Evolutionary conservation across 2,888 invertebrate species (phyloP).

Genomic region (Cabera pusaria): DNA sequence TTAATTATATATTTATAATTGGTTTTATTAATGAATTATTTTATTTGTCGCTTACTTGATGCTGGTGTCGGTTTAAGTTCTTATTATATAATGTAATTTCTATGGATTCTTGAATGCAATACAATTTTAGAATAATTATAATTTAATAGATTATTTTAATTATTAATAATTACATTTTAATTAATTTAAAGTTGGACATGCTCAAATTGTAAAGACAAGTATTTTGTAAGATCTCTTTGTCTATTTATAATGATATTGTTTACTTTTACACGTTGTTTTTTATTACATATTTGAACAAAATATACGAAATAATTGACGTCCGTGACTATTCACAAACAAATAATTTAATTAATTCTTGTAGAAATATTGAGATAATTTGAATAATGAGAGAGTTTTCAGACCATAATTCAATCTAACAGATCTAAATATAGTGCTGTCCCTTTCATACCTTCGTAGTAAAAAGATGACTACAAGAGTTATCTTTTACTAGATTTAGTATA

Average conservation of each 20-base stretch:
- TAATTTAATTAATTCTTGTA: too few relatives aligned
- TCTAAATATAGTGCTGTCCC: too few relatives aligned
- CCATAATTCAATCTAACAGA: too few relatives aligned
- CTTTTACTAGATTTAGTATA: too few relatives aligned
- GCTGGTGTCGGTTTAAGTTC: conserved; percentile 35
- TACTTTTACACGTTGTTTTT: conserved; percentile 30
- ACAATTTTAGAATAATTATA: conserved; percentile 31
- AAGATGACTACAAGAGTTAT: too few relatives aligned
- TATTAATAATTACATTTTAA: conserved; percentile 40
- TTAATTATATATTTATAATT: neutral
- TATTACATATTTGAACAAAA: too few relatives aligned
- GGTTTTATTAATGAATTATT: neutral
- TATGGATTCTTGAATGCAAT: conserved; percentile 48
- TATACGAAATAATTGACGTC: too few relatives aligned
- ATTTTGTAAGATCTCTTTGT: conserved; percentile 48
- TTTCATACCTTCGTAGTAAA: too few relatives aligned
- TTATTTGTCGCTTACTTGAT: conserved; percentile 35
- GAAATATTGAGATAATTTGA: too few relatives aligned
- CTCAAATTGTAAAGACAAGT: conserved; percentile 65
- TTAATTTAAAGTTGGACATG: conserved; percentile 45
- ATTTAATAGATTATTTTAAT: conserved; percentile 37
- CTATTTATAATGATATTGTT: conserved; percentile 32
- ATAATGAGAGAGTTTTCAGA: too few relatives aligned
- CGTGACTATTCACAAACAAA: too few relatives aligned
- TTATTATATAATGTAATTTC: conserved; percentile 31